phyloP scores from a whole-genome alignment of 2,797 vertebrate genomes.

The Diplodus sargus region DNA sequence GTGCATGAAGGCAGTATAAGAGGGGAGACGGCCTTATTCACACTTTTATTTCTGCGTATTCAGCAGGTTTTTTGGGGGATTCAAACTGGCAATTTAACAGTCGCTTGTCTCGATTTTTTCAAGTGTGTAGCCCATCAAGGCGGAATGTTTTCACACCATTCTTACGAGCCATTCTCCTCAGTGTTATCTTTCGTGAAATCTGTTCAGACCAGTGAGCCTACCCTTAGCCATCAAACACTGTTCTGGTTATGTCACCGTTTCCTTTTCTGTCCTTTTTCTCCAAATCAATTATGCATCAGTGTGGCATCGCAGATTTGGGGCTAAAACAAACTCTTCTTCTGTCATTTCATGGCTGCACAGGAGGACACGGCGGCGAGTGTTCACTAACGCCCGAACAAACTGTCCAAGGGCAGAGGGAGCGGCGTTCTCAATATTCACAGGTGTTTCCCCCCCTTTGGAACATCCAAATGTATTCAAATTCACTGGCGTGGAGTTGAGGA shows the following conservation, averaged over 20 bases:
- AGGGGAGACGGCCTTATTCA: background rate
- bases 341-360: constrained; percentile 26
- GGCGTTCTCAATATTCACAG: constrained; percentile 51
- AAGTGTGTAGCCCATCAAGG: constrained; percentile 15
- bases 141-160: constrained; percentile 2
- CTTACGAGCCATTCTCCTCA: constrained; percentile 16
- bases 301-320: constrained; percentile 59
- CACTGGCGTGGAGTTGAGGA: constrained; percentile 30
- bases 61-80: constrained; percentile 2
- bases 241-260: constrained; percentile 69
- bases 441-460: constrained; percentile 44
- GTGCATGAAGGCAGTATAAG: background rate
- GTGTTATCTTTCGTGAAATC: constrained; percentile 45
- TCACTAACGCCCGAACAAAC: constrained; percentile 54
- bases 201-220: constrained; percentile 46
- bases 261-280: constrained; percentile 63
- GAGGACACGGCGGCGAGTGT: constrained; percentile 38
- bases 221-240: constrained; percentile 50
- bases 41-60: background rate
- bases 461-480: constrained; percentile 63
- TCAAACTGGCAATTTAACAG: constrained; percentile 25
- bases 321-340: constrained; percentile 55
- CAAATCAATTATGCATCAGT: constrained; percentile 73
- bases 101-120: constrained; percentile 19
- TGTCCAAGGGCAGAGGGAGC: constrained; percentile 56